Base-by-base conservation (phyloP, 2,797 vertebrate species). In the Decapterus maruadsi region DNA sequence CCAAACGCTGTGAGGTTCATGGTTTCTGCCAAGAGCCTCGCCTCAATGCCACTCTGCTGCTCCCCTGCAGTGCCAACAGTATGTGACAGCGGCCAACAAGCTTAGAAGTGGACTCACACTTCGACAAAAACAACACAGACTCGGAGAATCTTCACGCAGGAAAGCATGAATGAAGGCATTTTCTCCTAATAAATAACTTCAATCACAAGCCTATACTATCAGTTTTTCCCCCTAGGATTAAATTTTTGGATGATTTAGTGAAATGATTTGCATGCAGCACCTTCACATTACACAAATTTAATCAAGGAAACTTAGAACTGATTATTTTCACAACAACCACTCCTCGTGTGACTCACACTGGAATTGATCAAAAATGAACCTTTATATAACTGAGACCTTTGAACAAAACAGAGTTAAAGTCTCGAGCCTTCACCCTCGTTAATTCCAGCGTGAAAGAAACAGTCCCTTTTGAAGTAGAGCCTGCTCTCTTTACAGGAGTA, bases 401-500 rank as follows among this genome's bases (percentile, higher is more conserved):
- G 40, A 13, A 3, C 38, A 40, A 40, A 40, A 40, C 9, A 8
- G 4, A 45, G 43, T 7, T 43, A 3, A 59, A 50, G 54, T 38
- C 17, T 17, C 48, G 38, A 65, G 60, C 19, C 14, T 76, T 68
- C 4, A n/a, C 6, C 10, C 26, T 16, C 40, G 73, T 73, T 58
- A 40, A 59, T 61, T 22, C n/a, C 26, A 1, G n/a, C 12, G 29
- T n/a, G 22, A 4, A 26, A 54, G 40, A 29, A 5, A 12, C 3
- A 1, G 3, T 5, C 4, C 19, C 19, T 55, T 61, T 4, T 58
- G 48, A 77, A 68, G 66, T 54, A 20, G 38, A 34, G 55, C 50
- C 65, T 53, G 59, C 51, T 73, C 55, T 69, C 59, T 72, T 85
- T 77, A 75, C 64, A 77, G 20, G 19, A 67, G 57, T 51, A 58